A percentile compares a stretch with the other conserved stretches of the same genome.
These are phyloP conservation scores for Rapana venosa DNA, from an alignment of 2,888 invertebrate genomes.

Conservation along the genomic window DNA sequence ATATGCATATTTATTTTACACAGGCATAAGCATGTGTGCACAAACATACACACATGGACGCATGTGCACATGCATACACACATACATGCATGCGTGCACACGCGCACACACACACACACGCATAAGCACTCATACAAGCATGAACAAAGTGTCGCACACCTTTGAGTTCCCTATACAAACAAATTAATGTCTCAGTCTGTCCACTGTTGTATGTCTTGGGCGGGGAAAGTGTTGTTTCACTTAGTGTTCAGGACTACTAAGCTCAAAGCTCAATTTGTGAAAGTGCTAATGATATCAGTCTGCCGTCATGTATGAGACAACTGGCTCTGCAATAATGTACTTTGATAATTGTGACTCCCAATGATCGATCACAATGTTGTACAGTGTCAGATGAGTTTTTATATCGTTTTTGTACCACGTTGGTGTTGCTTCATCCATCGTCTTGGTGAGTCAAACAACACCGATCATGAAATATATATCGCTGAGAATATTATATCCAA, in stretches of 20 bases:
- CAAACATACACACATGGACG: background rate
- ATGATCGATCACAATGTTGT: background rate
- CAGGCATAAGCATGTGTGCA: background rate
- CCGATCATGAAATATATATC: background rate
- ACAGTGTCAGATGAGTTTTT: too few species aligned
- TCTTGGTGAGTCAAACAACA: background rate
- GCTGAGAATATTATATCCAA: background rate
- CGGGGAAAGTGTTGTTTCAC: too few species aligned
- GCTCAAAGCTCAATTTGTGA: background rate
- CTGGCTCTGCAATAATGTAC: slow-evolving; percentile 13
- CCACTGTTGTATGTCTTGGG: too few species aligned
- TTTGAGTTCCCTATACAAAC: too few species aligned
- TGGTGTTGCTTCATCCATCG: background rate
- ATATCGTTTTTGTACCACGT: background rate
- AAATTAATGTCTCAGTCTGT: too few species aligned
- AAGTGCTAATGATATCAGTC: background rate
- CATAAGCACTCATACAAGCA: background rate
- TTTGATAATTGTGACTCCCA: background rate
- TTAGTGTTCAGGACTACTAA: background rate
- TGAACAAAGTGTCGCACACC: too few species aligned
- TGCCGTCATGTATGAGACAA: background rate
- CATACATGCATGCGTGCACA: background rate
- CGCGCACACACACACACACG: background rate
- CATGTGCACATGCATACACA: background rate
- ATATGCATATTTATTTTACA: too few species aligned